Evolutionary conservation across 2,113 vertebrate genomes (phyloP), one percentile per base, ranked within the genome.

Genomic region (Zosterops borbonicus): DNA sequence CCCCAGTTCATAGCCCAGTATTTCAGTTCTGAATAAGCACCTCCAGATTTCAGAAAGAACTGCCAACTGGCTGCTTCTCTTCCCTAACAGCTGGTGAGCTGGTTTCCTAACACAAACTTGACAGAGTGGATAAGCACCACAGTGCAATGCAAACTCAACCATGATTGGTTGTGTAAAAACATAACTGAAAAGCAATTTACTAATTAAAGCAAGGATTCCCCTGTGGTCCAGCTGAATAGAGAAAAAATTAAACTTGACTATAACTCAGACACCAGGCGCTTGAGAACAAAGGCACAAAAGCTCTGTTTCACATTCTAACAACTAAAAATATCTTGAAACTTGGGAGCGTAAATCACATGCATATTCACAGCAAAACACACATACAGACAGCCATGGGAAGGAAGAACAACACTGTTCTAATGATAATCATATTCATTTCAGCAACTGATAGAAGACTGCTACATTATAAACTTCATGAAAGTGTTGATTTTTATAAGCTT

Each of bases 131-230:
- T 74, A 80, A 95, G 63, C 82, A 56, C 58, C 1, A 0, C 25
- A 47, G 59, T 18, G 31, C 67, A 79, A 58, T 9, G 23, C 37
- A 93, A 80, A 92, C 80, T 37, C 68, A 55, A 25, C 42, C 41
- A 74, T 33, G 39, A 90, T 74, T 59, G 71, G 59, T 64, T 87
- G 76, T 31, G 20, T 64, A 78, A 92, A 81, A 70, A 71, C 44
- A 63, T 59, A 92, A 86, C 68, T 27, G 42, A 83, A 94, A 83
- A 74, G 24, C 28, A 89, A 93, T 92, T 83, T 83, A 33, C 68
- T 81, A 94, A 97, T 91, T 93, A 87, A 93, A 90, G 47, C 49
- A 70, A 71, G 44, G 64, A 87, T 87, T 94, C 73, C 52, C 60
- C 33, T 44, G 44, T 60, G 89, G 56, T 81, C 91, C 65, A 91